Evolutionary conservation across 2,888 invertebrate genomes (phyloP), one percentile per base, ranked within the genome.

Genomic region (Parthenolecanium corni): DNA sequence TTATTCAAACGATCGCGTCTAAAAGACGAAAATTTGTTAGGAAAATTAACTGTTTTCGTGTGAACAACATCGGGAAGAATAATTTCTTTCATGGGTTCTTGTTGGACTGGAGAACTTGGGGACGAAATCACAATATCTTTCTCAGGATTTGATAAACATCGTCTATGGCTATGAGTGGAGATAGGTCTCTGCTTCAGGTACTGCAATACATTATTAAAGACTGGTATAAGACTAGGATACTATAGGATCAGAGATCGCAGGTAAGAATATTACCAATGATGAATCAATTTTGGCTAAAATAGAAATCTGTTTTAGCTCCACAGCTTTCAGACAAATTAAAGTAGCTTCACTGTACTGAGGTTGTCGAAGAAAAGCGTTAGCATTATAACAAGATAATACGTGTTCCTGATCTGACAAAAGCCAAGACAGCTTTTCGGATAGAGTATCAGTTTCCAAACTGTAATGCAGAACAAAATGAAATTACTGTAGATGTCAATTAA

Each of bases 281-380:
- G 79, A 77, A 71, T 82, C 79, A 58, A 84, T 80, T 72, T 83
- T 82, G 11, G 80, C 78, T 38, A 84, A 73, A 51, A 83, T 70
- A 64, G 78, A 77, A 23, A 78, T 77, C 69, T 82, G 81, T 70
- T 81, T 80, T 54, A 79, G 74, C 72, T 84, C 83, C 1, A 83
- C 77, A 21, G 83, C 82, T 68, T 78, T 76, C 47, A 84, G 73
- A 69, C 82, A 83, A 40, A 82, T 78, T 44, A 83, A 73, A 2
- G 80, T 74, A 2, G 82, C 80, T 68, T 81, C 81, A 14, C 80
- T 77, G 71, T 81, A 80, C 64, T 76, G 74, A 67, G 78, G 76
- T 70, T 81, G 80, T 52, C 80, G 76, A 63, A 84, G 71, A 71
- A 80, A 83, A 18, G 83, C 80, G 70, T 76, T 74, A 54, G 77